Evolutionary conservation across 1,140 invertebrate genomes (phyloP), one percentile per base, ranked within the genome.

Genomic region (Diprion similis): DNA sequence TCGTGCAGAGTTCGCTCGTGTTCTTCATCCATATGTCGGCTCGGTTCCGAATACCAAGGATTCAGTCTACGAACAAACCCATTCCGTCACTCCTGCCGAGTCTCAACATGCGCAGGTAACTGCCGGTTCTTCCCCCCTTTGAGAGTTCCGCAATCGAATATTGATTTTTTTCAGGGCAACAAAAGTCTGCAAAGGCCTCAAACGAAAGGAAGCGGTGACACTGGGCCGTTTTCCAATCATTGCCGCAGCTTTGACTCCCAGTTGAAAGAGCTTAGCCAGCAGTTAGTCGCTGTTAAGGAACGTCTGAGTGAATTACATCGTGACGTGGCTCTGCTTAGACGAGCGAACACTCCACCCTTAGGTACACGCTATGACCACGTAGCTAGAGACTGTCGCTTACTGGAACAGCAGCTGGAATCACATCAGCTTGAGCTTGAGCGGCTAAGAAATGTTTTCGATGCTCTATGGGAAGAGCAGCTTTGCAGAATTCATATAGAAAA

Each of bases 401-500:
- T 93, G 10, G 92, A 93, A 75, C 90, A 92, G 72, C 91, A 91
- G 73, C 81, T 93, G 18, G 90, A 91, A 73, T 86, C 91, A 70
- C 91, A 93, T 79, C 90, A 92, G 75, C 86, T 89, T 18, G 92
- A 93, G 80, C 80, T 93, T 74, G 92, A 93, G 72, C 84, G 91
- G 67, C 85, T 93, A 75, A 87, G 90, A 70, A 87, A 86, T 10
- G 88, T 91, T 0, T 93, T 93, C 76, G 91, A 93, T 75, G 87
- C 89, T 0, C 86, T 91, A 1, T 94, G 92, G 92, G 92, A 93
- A 77, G 92, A 93, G 76, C 92, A 93, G 77, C 81, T 93, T n/a
- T 91, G 91, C 79, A 85, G 92, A 73, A 90, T 94, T 76, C 89
- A 92, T 71, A 88, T 92, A 7, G 92, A 94, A 82, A 92, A 93